Evolutionary conservation across 2,888 invertebrate species (phyloP).

Genomic region (Charanyca ferruginea): DNA sequence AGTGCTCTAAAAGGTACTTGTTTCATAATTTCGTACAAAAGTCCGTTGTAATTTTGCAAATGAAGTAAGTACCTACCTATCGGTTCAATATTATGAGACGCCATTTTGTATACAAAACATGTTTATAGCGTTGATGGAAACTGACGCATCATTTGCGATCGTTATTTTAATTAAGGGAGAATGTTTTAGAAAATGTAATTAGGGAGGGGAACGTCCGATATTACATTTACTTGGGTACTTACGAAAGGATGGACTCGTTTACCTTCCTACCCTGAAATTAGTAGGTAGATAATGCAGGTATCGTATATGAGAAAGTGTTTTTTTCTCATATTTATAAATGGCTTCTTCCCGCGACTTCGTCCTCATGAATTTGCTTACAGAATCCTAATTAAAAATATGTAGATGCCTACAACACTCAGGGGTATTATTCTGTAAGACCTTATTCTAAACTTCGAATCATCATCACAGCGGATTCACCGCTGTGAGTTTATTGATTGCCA

Average conservation of each 20-base stretch:
- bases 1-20: slow-evolving; percentile 37
- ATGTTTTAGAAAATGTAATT: slow-evolving; percentile 46
- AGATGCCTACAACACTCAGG: too few species aligned
- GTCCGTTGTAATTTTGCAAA: slow-evolving; percentile 47
- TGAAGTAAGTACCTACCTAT: too few species aligned
- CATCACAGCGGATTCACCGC: too few species aligned
- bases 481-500: too few species aligned
- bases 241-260: slow-evolving; percentile 23
- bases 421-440: too few species aligned
- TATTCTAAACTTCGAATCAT: too few species aligned
- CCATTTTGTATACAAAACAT: slow-evolving; percentile 14
- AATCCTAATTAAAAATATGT: too few species aligned
- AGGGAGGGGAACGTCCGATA: slow-evolving; percentile 14
- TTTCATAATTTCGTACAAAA: slow-evolving; percentile 40
- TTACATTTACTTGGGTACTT: slow-evolving; percentile 12
- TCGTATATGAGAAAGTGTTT: too few species aligned
- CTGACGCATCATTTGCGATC: slow-evolving; percentile 43
- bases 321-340: too few species aligned
- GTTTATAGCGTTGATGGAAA: slow-evolving; percentile 37
- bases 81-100: slow-evolving; percentile 26
- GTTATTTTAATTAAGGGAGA: slow-evolving; percentile 53
- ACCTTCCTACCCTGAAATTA: background rate
- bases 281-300: slow-evolving; percentile 2
- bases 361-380: too few species aligned
- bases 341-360: too few species aligned